phyloP scores from a whole-genome alignment of 1,140 invertebrate genomes.

The Megalopta genalis region DNA sequence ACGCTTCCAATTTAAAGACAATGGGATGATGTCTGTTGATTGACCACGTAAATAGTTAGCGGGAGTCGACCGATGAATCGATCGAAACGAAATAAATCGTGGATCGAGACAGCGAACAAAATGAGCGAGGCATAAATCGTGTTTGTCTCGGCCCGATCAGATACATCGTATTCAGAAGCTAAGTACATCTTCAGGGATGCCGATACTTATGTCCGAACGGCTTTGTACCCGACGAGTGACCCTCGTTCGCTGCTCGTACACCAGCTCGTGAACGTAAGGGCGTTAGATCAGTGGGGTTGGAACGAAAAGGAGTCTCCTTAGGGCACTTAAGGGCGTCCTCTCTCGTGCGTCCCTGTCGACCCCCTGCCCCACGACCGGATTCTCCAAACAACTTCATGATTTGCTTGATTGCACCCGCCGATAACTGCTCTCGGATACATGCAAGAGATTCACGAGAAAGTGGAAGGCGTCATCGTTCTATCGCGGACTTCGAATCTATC shows the following conservation, averaged over 20 bases:
- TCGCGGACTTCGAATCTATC: conserved; percentile 34
- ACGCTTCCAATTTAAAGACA: too few relatives aligned
- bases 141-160: conserved; percentile 39
- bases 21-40: background rate
- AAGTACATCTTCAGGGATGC: conserved; percentile 52
- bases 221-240: conserved; percentile 53
- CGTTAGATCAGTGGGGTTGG: conserved; percentile 70
- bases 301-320: conserved; percentile 76
- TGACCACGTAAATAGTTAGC: background rate
- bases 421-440: conserved; percentile 62
- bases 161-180: conserved; percentile 48
- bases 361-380: conserved; percentile 34
- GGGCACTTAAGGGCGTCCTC: conserved; percentile 74
- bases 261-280: conserved; percentile 70
- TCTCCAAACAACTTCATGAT: conserved; percentile 75
- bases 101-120: conserved; percentile 39
- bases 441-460: conserved; percentile 52
- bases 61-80: conserved; percentile 23
- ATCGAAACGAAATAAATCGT: conserved; percentile 24
- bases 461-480: conserved; percentile 36
- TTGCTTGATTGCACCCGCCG: conserved; percentile 72
- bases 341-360: conserved; percentile 66
- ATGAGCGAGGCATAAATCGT: conserved; percentile 47
- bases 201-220: conserved; percentile 64
- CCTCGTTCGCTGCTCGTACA: conserved; percentile 66